These are phyloP conservation scores for Dendronephthya gigantea DNA, from an alignment of 64 coral and sea anemone genomes.

Conservation along the genomic window DNA sequence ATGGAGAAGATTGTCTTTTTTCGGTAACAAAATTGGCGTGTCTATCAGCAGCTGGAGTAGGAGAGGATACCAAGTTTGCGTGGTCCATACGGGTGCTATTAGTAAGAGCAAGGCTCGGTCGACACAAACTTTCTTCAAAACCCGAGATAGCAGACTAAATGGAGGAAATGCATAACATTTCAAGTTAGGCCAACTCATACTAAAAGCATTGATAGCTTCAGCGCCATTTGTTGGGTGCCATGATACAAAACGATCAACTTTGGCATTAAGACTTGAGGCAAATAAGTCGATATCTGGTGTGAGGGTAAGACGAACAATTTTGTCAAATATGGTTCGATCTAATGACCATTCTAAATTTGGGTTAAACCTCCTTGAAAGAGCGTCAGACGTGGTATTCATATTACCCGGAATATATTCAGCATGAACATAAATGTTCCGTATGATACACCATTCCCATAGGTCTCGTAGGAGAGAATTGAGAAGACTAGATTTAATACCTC, in stretches of 20 bases:
- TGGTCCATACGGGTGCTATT: slow-evolving; percentile 50
- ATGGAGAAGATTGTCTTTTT: slow-evolving; percentile 8
- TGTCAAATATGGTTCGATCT: slow-evolving; percentile 16
- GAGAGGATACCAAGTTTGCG: slow-evolving; percentile 44
- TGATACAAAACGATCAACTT: slow-evolving; percentile 27
- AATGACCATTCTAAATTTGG: slow-evolving; percentile 37
- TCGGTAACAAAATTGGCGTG: slow-evolving; percentile 26
- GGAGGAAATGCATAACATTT: slow-evolving; percentile 53
- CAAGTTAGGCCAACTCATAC: slow-evolving; percentile 42
- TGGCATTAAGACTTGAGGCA: slow-evolving; percentile 46
- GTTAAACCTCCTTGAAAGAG: slow-evolving; percentile 19
- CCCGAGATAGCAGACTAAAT: slow-evolving; percentile 46
- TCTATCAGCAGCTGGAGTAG: slow-evolving; percentile 44
- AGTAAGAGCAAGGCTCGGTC: too few relatives aligned
- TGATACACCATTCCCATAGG: slow-evolving; percentile 32
- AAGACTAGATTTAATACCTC: slow-evolving; percentile 23
- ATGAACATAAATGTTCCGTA: slow-evolving; percentile 32
- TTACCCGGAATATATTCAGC: slow-evolving; percentile 55
- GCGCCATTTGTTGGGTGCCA: too few relatives aligned
- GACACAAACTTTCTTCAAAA: too few relatives aligned
- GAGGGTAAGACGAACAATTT: not conserved
- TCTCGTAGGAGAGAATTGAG: not conserved
- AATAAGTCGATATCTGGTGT: slow-evolving; percentile 43
- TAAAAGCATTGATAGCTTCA: too few relatives aligned
- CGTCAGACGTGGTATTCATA: slow-evolving; percentile 23